Conservation (phyloP, 2,797 vertebrate species). For the Sebastes umbrosus region DNA sequence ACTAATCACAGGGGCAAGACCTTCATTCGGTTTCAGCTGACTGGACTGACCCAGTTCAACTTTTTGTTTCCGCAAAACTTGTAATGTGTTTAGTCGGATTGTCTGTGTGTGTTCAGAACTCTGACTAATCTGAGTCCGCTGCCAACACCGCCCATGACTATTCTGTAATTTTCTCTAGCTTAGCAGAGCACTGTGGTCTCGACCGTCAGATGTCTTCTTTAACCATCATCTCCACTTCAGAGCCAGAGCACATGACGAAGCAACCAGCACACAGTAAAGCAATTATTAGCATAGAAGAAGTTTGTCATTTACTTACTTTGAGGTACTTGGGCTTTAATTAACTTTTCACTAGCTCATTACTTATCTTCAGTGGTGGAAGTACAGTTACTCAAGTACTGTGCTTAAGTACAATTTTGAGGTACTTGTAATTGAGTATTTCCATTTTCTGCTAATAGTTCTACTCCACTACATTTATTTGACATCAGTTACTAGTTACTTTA, state of each 20-base stretch:
- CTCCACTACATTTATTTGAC: too few relatives aligned
- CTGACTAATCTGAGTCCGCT: slow-evolving; percentile 38
- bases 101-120: slow-evolving; percentile 3
- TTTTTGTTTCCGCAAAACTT: slow-evolving; percentile 47
- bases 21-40: slow-evolving; percentile 48
- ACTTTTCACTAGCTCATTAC: not conserved
- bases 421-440: too few relatives aligned
- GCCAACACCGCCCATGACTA: slow-evolving; percentile 30
- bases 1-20: slow-evolving; percentile 61
- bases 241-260: slow-evolving; percentile 24
- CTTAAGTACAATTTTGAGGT: too few relatives aligned
- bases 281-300: slow-evolving; percentile 1
- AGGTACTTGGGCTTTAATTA: not conserved
- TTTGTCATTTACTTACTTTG: slow-evolving; percentile 6
- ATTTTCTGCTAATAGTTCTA: too few relatives aligned
- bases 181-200: slow-evolving; percentile 6
- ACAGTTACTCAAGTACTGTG: too few relatives aligned
- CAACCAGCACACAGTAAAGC: not conserved
- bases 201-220: slow-evolving; percentile 19
- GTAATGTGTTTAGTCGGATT: slow-evolving; percentile 19
- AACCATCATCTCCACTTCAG: slow-evolving; percentile 28
- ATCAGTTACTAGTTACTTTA: too few relatives aligned
- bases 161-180: slow-evolving; percentile 35
- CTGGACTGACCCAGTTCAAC: slow-evolving; percentile 64
- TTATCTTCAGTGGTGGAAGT: too few relatives aligned